Evolutionary conservation across 2,113 vertebrate genomes (phyloP).

Genomic region (Oplegnathus fasciatus): DNA sequence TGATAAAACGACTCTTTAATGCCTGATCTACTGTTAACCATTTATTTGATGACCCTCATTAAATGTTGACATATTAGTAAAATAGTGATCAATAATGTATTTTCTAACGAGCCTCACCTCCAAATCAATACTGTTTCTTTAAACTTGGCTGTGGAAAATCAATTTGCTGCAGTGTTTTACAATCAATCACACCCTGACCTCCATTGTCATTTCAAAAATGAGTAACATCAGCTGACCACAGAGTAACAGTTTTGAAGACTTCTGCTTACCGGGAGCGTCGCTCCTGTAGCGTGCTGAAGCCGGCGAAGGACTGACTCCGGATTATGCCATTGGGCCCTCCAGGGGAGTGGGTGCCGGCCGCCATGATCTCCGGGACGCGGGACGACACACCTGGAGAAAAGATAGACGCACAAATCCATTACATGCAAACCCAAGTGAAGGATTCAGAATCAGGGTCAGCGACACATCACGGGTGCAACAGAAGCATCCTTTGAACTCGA

Average conservation of each 20-base stretch:
- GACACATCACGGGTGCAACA: neutral
- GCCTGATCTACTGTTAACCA: neutral
- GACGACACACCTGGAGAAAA: conserved; percentile 90
- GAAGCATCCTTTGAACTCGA: conserved; percentile 6
- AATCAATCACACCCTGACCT: neutral
- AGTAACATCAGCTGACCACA: conserved; percentile 4
- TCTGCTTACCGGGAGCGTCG: conserved; percentile 91
- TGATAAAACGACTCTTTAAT: neutral
- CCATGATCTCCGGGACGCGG: conserved; percentile 94
- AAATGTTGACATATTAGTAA: neutral
- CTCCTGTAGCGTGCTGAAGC: conserved; percentile 97
- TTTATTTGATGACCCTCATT: neutral
- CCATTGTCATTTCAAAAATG: conserved; percentile 4
- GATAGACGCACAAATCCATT: conserved; percentile 13
- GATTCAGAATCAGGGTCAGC: neutral
- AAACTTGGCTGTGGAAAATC: neutral
- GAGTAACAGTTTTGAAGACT: neutral
- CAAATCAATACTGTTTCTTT: neutral
- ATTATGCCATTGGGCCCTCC: conserved; percentile 98
- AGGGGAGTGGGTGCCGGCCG: conserved; percentile 93
- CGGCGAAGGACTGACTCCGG: conserved; percentile 97
- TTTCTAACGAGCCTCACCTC: neutral
- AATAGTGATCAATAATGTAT: neutral
- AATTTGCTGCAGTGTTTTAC: neutral
- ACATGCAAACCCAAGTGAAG: neutral